A percentile compares a stretch with the other conserved stretches of the same genome.
phyloP scores from a whole-genome alignment of 2,888 invertebrate species.

The Germaria angustata region DNA sequence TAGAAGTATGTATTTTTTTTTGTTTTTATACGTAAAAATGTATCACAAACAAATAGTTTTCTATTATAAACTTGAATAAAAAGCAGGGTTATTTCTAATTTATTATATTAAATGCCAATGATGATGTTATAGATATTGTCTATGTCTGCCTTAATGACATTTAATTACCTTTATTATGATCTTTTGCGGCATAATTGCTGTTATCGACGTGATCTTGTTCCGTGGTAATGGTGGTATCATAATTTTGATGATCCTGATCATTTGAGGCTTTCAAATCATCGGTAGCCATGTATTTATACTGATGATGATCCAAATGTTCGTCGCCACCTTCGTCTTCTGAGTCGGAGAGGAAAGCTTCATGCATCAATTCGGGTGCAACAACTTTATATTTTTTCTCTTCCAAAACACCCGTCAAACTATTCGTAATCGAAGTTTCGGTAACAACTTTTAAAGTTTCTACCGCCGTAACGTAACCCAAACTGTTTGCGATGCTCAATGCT shows the following conservation, averaged over 20 bases:
- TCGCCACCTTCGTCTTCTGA: constrained; percentile 99
- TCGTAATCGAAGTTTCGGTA: constrained; percentile 87
- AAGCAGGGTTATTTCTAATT: too few relatives aligned
- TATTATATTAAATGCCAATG: too few relatives aligned
- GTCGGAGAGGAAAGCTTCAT: constrained; percentile 98
- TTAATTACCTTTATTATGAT: constrained; percentile 50
- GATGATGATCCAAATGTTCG: constrained; percentile 82
- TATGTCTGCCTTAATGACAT: too few relatives aligned
- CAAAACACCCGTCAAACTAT: constrained; percentile 80
- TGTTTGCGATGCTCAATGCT: constrained; percentile 96
- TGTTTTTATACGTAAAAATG: too few relatives aligned
- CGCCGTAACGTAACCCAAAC: constrained; percentile 98
- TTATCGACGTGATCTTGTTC: constrained; percentile 77
- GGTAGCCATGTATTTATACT: constrained; percentile 89
- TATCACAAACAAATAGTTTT: too few relatives aligned
- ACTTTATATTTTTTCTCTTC: constrained; percentile 99
- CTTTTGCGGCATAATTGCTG: constrained; percentile 57
- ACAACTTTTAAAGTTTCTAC: constrained; percentile 97
- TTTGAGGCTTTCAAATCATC: constrained; percentile 87
- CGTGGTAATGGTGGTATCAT: constrained; percentile 84
- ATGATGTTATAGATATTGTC: too few relatives aligned
- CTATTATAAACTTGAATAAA: too few relatives aligned
- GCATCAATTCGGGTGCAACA: constrained; percentile 98
- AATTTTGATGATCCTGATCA: constrained; percentile 86
- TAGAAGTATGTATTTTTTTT: too few relatives aligned